Evolutionary conservation across 2,113 vertebrate species (phyloP), one percentile per base, ranked within the genome.

Genomic region (Brachionichthys hirsutus): DNA sequence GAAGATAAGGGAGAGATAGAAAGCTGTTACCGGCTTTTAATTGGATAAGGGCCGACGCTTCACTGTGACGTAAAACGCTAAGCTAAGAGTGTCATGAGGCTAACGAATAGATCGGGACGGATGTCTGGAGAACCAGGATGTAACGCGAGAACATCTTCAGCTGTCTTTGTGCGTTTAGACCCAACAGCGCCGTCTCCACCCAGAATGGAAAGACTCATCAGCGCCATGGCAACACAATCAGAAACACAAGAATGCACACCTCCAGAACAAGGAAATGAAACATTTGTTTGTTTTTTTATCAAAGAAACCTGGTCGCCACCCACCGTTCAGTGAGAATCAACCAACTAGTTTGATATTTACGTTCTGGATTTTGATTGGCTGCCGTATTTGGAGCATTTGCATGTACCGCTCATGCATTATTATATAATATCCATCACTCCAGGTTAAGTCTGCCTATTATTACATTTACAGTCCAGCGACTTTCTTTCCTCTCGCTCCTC

Each of bases 391-490:
- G 74, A 49, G 63, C 75, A 69, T 84, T 70, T 70, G 60, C 61
- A 66, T 54, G 22, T 48, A 56, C 67, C 51, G 60, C 71, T 79
- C 35, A 52, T 75, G 45, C 52, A 74, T 75, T 69, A 79, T 78
- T 58, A 70, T 54, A 75, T 22, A 69, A 58, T 62, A 68, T 81
- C 81, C 70, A 77, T 86, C 63, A 75, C 77, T 67, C 68, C 67
- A 82, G 83, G 84, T 89, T 86, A 83, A 78, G 84, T 50, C 72
- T 58, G 83, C 74, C 84, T 78, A 72, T 86, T 87, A 79, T 82
- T 83, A 66, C 76, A 84, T 87, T 85, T 86, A 87, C 70, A 70
- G 80, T 65, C 45, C 66, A 71, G 64, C 74, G 80, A 71, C 70
- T 79, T 62, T 50, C 76, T 67, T 54, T 51, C 54, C 77, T 72